Percentiles rank a stretch among this genome's conserved stretches.
Evolutionary conservation across 2,113 vertebrate genomes (phyloP).

Genomic region (Xiphias gladius): DNA sequence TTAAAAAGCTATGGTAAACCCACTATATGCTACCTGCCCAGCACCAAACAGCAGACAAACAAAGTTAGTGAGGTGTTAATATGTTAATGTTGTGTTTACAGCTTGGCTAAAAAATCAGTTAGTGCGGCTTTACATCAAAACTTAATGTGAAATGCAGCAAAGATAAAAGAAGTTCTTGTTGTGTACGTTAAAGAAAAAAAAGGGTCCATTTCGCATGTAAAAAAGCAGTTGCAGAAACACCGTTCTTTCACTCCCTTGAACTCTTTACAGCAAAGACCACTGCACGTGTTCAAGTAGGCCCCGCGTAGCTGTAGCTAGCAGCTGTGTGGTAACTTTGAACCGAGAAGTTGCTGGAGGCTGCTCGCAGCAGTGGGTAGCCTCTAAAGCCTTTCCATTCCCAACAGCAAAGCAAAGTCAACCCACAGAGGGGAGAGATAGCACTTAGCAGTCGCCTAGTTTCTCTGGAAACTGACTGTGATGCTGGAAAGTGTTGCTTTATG

Average conservation of each 20-base stretch:
- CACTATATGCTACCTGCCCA: background rate
- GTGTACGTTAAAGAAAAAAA: background rate
- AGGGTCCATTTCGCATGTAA: constrained; percentile 9
- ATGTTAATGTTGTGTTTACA: constrained; percentile 7
- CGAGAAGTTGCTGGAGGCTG: constrained; percentile 31
- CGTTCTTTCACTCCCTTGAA: background rate
- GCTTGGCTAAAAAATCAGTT: background rate
- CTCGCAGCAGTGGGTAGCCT: constrained; percentile 36
- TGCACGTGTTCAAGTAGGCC: constrained; percentile 21
- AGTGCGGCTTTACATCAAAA: background rate
- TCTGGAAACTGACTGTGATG: constrained; percentile 72
- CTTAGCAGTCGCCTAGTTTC: constrained; percentile 49
- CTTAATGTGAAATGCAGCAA: background rate
- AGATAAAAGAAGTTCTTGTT: background rate
- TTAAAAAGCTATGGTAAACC: background rate
- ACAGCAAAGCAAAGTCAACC: constrained; percentile 60
- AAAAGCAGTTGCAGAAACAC: constrained; percentile 14
- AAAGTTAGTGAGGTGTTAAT: background rate
- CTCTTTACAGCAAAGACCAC: background rate
- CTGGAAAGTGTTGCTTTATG: constrained; percentile 65
- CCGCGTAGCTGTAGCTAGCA: constrained; percentile 24
- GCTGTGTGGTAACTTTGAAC: constrained; percentile 63
- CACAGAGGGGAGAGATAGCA: constrained; percentile 60
- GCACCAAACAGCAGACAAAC: background rate
- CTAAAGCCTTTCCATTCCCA: constrained; percentile 67